Conservation (phyloP, 2,113 vertebrate genomes). For the Pelmatolapia mariae region DNA sequence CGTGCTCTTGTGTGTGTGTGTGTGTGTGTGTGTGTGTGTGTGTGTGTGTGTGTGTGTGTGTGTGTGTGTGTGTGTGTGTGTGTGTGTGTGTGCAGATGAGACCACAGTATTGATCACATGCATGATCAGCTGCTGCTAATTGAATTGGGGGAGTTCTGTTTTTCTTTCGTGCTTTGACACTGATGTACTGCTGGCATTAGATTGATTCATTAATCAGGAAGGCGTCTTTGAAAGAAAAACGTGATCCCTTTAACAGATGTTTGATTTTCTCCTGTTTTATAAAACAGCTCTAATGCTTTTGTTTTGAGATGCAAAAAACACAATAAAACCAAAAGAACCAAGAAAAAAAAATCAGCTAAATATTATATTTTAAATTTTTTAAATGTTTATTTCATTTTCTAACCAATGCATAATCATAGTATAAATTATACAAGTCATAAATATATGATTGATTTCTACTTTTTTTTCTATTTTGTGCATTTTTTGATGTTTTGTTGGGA, state of each 20-base stretch:
- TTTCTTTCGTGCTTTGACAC: background rate
- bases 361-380: background rate
- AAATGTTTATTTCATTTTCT: background rate
- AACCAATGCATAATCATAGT: background rate
- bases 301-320: background rate
- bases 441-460: background rate
- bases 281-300: background rate
- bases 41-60: background rate
- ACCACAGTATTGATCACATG: conserved; percentile 11
- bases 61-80: background rate
- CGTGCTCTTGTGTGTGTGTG: background rate
- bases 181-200: background rate
- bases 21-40: background rate
- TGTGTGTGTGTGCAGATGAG: background rate
- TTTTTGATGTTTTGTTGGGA: background rate
- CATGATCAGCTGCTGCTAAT: conserved; percentile 22
- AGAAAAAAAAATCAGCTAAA: background rate
- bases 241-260: background rate
- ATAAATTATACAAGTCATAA: background rate
- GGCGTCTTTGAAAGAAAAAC: background rate
- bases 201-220: background rate
- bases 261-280: background rate
- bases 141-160: background rate
- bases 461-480: background rate
- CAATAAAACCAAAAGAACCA: background rate